These are phyloP conservation scores for Climacteris rufus DNA, from an alignment of 2,113 vertebrate genomes.

Conservation along the genomic window DNA sequence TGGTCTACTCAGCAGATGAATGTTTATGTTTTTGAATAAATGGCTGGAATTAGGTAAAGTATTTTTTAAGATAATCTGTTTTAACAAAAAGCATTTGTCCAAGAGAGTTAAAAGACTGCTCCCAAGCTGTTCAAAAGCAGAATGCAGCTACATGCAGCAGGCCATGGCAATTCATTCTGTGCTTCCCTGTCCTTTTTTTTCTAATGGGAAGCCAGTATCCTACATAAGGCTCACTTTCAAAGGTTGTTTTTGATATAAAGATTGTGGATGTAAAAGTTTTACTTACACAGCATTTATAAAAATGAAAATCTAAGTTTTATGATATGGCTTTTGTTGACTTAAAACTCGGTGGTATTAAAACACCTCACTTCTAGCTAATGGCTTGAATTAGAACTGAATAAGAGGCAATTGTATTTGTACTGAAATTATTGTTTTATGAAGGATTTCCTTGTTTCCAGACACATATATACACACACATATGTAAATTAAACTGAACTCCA, in stretches of 20 bases:
- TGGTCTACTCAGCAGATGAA: constrained; percentile 13
- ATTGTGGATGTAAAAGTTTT: neutral
- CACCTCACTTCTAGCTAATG: neutral
- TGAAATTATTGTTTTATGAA: constrained; percentile 2
- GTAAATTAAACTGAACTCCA: neutral
- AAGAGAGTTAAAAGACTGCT: constrained; percentile 36
- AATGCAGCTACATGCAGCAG: neutral
- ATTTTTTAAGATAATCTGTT: neutral
- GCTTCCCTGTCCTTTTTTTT: neutral
- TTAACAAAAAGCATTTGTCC: neutral
- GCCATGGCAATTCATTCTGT: neutral
- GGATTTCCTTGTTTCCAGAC: constrained; percentile 27
- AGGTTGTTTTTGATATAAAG: neutral
- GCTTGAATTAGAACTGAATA: neutral
- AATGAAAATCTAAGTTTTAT: neutral
- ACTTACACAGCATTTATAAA: neutral
- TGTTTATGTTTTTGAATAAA: constrained; percentile 38
- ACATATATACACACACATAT: neutral
- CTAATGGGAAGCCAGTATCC: neutral
- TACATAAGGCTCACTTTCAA: neutral
- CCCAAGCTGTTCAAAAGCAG: constrained; percentile 22
- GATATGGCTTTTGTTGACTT: neutral
- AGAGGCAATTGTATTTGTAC: neutral
- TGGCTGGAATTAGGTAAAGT: neutral
- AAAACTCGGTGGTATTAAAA: neutral